phyloP scores from a whole-genome alignment of 2,113 vertebrate species.

The Camelus bactrianus region DNA sequence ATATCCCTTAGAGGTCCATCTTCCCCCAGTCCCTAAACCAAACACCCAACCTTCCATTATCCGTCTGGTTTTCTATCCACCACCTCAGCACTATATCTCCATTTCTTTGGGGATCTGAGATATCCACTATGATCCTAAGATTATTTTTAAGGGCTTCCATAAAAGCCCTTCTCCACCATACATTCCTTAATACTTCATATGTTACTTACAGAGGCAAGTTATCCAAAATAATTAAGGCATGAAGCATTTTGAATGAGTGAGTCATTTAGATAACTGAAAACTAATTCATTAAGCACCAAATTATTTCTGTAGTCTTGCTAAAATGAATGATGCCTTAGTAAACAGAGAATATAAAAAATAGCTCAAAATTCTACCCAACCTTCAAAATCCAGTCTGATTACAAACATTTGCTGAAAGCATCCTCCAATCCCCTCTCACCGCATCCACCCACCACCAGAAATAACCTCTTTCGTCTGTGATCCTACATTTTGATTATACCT shows the following conservation, averaged over 20 bases:
- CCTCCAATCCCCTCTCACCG: background rate
- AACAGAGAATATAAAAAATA: constrained; percentile 15
- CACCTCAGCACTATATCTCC: background rate
- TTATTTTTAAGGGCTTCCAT: constrained; percentile 38
- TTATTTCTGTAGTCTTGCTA: constrained; percentile 1
- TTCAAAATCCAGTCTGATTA: constrained; percentile 36
- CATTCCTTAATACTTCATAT: background rate
- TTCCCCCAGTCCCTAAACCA: constrained; percentile 16
- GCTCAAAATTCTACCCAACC: constrained; percentile 1
- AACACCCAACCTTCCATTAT: background rate
- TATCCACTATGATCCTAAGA: background rate
- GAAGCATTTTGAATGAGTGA: background rate
- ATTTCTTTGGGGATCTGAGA: background rate
- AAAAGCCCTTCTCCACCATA: constrained; percentile 37
- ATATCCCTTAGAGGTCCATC: background rate
- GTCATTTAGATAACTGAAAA: constrained; percentile 35
- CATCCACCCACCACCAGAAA: background rate
- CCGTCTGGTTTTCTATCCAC: background rate
- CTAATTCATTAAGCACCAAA: constrained; percentile 41
- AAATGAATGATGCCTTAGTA: constrained; percentile 41
- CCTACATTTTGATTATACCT: background rate
- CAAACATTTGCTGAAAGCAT: background rate
- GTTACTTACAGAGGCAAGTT: constrained; percentile 33
- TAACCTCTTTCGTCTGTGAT: background rate
- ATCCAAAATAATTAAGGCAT: constrained; percentile 32